Conservation (phyloP, 1,140 invertebrate genomes). For the Glossosoma conforme region DNA sequence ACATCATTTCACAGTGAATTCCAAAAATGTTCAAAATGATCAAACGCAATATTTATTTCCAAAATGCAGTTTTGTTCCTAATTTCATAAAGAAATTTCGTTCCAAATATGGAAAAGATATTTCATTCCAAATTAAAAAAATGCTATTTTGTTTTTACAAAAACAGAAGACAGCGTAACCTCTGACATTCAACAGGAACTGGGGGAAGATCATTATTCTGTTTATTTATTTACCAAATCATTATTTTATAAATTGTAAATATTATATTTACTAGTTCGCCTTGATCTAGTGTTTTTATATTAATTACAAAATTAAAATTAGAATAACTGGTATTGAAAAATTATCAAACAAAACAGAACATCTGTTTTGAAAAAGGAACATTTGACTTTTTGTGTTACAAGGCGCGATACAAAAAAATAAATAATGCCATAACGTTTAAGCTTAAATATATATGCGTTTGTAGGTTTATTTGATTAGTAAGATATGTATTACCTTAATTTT, state of each 20-base stretch:
- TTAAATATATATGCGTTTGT: constrained; percentile 13
- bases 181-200: too few relatives aligned
- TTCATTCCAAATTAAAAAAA: too few relatives aligned
- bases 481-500: background rate
- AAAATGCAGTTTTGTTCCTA: too few relatives aligned
- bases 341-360: background rate
- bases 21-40: too few relatives aligned
- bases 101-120: too few relatives aligned
- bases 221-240: background rate
- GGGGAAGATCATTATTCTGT: background rate
- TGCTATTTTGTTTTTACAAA: too few relatives aligned
- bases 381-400: background rate
- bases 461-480: constrained; percentile 30
- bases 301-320: background rate
- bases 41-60: too few relatives aligned
- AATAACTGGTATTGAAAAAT: background rate
- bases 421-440: background rate
- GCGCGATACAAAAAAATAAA: background rate
- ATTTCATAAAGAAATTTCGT: too few relatives aligned
- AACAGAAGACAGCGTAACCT: too few relatives aligned
- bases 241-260: background rate
- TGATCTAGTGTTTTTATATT: background rate
- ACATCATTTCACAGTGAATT: too few relatives aligned
- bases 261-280: background rate
- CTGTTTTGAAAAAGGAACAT: background rate